These are phyloP conservation scores for Apeltes quadracus DNA, from an alignment of 2,113 vertebrate genomes.

Conservation along the genomic window DNA sequence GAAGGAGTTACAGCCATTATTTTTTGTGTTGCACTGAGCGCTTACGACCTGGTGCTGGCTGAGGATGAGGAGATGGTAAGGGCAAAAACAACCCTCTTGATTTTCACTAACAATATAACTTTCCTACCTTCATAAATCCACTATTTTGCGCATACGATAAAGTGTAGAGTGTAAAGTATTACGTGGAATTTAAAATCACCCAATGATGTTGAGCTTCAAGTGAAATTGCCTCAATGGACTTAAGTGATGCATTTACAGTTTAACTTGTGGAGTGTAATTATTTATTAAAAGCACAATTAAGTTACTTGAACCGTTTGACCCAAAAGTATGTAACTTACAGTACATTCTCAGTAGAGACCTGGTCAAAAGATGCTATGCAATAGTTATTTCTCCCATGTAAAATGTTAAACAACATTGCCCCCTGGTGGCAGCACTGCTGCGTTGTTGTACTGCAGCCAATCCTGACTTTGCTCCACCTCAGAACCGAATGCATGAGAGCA, in stretches of 20 bases:
- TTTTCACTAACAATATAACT: constrained; percentile 8
- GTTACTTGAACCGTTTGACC: constrained; percentile 39
- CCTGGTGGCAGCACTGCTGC: constrained; percentile 56
- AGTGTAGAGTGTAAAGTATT: constrained; percentile 13
- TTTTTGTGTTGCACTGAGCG: constrained; percentile 96
- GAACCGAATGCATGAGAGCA: constrained; percentile 99
- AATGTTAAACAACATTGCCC: constrained; percentile 41
- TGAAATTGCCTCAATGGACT: constrained; percentile 28
- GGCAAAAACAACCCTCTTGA: neutral
- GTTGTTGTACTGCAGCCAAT: neutral
- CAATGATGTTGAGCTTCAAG: constrained; percentile 22
- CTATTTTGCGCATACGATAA: neutral
- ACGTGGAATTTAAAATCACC: neutral
- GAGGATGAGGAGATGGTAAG: constrained; percentile 99
- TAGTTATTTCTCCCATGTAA: neutral
- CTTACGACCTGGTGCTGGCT: constrained; percentile 96
- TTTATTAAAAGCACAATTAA: constrained; percentile 31
- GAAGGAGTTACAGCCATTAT: constrained; percentile 99
- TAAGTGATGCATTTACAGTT: constrained; percentile 15
- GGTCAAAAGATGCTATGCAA: constrained; percentile 2
- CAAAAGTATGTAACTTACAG: constrained; percentile 20
- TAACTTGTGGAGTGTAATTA: constrained; percentile 22
- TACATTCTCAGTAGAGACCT: constrained; percentile 10
- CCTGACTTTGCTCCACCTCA: constrained; percentile 53
- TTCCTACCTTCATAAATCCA: constrained; percentile 20